These are phyloP conservation scores for Drosophila baimaii DNA, from an alignment of 1,140 invertebrate genomes.

Conservation along the genomic window DNA sequence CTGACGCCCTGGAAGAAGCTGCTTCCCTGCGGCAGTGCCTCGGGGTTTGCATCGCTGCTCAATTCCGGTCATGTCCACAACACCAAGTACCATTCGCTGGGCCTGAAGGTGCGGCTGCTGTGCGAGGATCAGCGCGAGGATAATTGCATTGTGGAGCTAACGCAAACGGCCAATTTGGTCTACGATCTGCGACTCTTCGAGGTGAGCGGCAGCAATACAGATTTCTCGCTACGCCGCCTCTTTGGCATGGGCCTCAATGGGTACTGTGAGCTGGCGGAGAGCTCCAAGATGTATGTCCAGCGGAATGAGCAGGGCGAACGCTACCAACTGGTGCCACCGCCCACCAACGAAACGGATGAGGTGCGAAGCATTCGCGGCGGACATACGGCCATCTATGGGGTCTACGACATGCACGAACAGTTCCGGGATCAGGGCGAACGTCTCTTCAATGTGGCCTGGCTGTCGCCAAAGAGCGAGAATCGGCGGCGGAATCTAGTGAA, in stretches of 20 bases:
- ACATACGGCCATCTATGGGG: conserved; percentile 87
- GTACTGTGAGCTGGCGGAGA: conserved; percentile 91
- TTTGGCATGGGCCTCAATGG: conserved; percentile 93
- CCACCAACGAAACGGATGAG: conserved; percentile 83
- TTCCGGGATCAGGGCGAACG: conserved; percentile 78
- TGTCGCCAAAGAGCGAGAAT: conserved; percentile 68
- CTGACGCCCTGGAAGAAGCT: conserved; percentile 99
- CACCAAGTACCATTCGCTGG: conserved; percentile 96
- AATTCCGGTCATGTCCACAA: conserved; percentile 96
- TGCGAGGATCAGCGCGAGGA: conserved; percentile 86
- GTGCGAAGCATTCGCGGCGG: conserved; percentile 88
- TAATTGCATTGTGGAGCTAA: conserved; percentile 91
- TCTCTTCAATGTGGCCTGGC: conserved; percentile 89
- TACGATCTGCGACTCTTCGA: conserved; percentile 91
- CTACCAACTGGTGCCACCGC: conserved; percentile 85
- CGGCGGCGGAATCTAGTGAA: conserved; percentile 85
- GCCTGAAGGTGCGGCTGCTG: conserved; percentile 92
- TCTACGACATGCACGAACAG: conserved; percentile 87
- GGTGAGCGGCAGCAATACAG: conserved; percentile 76
- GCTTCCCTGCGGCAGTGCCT: conserved; percentile 94
- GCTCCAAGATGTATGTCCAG: conserved; percentile 93
- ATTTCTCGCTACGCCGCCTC: conserved; percentile 94
- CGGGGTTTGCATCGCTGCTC: conserved; percentile 94
- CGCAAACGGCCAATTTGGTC: conserved; percentile 93
- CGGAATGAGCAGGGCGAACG: conserved; percentile 86